A percentile compares a stretch with the other conserved stretches of the same genome.
Conservation (phyloP, 1,140 invertebrate genomes). For the Drosophila littoralis region DNA sequence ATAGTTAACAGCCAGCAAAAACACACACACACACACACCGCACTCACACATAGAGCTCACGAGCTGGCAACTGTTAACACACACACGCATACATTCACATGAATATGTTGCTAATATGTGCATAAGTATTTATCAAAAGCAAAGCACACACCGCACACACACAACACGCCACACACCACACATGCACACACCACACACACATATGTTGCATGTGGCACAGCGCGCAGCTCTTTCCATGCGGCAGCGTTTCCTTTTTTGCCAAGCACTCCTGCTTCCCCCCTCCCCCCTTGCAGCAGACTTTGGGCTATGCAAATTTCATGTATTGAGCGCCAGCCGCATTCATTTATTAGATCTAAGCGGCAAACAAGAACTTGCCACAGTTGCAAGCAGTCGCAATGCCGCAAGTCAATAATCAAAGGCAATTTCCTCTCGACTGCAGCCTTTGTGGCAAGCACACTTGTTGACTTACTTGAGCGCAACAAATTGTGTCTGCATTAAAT, state of each 20-base stretch:
- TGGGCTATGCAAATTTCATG: slow-evolving; percentile 23
- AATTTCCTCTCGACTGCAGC: slow-evolving; percentile 8
- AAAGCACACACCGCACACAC: slow-evolving; percentile 12
- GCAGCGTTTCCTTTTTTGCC: slow-evolving; percentile 15
- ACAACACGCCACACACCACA: slow-evolving; percentile 1
- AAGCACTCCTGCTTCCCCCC: slow-evolving; percentile 13
- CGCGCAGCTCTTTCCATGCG: slow-evolving; percentile 27
- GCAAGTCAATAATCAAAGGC: slow-evolving; percentile 35
- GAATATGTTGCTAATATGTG: slow-evolving; percentile 71
- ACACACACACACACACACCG: neutral
- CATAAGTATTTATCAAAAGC: slow-evolving; percentile 67
- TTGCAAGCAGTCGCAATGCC: slow-evolving; percentile 22
- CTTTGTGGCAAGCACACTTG: slow-evolving; percentile 3
- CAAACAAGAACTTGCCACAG: slow-evolving; percentile 28
- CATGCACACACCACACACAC: slow-evolving; percentile 3
- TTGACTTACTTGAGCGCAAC: slow-evolving; percentile 25
- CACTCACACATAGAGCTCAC: slow-evolving; percentile 3
- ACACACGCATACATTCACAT: slow-evolving; percentile 39
- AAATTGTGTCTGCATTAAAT: neutral
- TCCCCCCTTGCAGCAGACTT: neutral
- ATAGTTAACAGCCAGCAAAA: slow-evolving; percentile 38
- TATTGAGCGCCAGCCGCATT: slow-evolving; percentile 10
- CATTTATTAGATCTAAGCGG: slow-evolving; percentile 46
- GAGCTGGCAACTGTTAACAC: slow-evolving; percentile 38
- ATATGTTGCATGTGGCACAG: slow-evolving; percentile 23